Conservation (phyloP, 2,888 invertebrate genomes). For the Ditula angustiorana region DNA sequence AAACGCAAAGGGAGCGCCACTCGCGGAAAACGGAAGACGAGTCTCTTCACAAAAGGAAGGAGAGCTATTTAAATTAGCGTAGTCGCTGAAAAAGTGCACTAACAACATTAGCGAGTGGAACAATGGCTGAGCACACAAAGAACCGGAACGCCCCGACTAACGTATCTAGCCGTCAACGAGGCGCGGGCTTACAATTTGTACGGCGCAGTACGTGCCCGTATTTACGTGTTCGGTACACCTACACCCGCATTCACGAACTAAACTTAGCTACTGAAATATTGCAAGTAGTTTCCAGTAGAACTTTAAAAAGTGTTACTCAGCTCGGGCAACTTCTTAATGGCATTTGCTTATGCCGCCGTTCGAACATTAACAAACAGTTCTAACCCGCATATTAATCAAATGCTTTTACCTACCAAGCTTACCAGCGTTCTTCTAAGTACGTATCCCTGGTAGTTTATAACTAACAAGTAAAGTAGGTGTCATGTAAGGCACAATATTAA, state of each 20-base stretch:
- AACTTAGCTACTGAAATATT: constrained; percentile 52
- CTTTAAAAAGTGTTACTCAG: constrained; percentile 7
- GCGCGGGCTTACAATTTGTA: constrained; percentile 47
- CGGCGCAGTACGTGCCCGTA: constrained; percentile 41
- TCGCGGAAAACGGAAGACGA: constrained; percentile 83
- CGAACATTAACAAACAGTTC: neutral
- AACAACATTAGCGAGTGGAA: constrained; percentile 83
- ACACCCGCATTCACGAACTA: constrained; percentile 47
- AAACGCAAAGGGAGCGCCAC: constrained; percentile 80
- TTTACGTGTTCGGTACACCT: constrained; percentile 37
- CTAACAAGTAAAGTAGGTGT: neutral
- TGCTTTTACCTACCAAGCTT: neutral
- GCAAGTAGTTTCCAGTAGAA: constrained; percentile 17
- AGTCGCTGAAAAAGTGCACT: constrained; percentile 84
- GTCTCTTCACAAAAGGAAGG: constrained; percentile 81
- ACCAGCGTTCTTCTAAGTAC: neutral
- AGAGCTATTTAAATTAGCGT: constrained; percentile 85
- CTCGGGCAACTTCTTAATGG: constrained; percentile 3
- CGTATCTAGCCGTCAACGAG: constrained; percentile 54
- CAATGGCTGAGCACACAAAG: constrained; percentile 79
- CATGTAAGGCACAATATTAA: no score
- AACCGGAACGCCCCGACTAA: constrained; percentile 66
- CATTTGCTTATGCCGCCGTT: neutral
- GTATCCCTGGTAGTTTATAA: neutral
- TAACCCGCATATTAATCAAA: neutral